These are phyloP conservation scores for Agonopterix arenella DNA, from an alignment of 2,888 invertebrate species.

Conservation along the genomic window DNA sequence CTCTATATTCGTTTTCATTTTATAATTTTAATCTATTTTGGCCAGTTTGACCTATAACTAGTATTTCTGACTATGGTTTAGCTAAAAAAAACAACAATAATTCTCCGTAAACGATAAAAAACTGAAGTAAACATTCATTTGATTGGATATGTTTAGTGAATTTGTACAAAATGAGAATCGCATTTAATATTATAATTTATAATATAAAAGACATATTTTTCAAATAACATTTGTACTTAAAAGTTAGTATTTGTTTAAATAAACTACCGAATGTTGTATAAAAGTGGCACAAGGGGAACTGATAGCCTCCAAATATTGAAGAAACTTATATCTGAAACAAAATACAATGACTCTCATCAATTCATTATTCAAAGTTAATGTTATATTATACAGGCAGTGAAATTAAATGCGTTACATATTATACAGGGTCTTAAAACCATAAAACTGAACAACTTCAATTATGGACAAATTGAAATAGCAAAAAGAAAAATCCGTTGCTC, in stretches of 20 bases:
- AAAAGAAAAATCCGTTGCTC: too few species aligned
- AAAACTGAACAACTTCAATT: too few species aligned
- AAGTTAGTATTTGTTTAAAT: slow-evolving; percentile 13
- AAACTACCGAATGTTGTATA: slow-evolving; percentile 62
- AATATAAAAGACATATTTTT: not conserved
- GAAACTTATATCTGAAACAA: slow-evolving; percentile 54
- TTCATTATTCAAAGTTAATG: too few species aligned
- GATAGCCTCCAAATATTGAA: slow-evolving; percentile 41
- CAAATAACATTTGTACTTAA: slow-evolving; percentile 28
- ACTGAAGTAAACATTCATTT: not conserved
- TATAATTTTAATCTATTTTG: slow-evolving; percentile 27
- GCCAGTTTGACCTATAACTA: slow-evolving; percentile 42
- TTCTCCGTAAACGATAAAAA: not conserved
- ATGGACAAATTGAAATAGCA: too few species aligned
- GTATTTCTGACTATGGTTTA: not conserved
- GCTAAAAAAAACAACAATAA: not conserved
- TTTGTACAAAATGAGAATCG: slow-evolving; percentile 49
- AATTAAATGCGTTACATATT: too few species aligned
- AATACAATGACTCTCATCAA: slow-evolving; percentile 2
- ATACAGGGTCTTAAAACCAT: too few species aligned
- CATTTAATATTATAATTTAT: slow-evolving; percentile 16
- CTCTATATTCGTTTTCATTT: slow-evolving; percentile 1
- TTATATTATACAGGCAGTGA: too few species aligned
- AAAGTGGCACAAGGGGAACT: slow-evolving; percentile 37
- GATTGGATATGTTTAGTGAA: slow-evolving; percentile 47